A percentile compares a stretch with the other conserved stretches of the same genome.
These are phyloP conservation scores for silkworm (Bombyx mori) DNA, from an alignment of 1,140 invertebrate species.

Conservation along the genomic window DNA sequence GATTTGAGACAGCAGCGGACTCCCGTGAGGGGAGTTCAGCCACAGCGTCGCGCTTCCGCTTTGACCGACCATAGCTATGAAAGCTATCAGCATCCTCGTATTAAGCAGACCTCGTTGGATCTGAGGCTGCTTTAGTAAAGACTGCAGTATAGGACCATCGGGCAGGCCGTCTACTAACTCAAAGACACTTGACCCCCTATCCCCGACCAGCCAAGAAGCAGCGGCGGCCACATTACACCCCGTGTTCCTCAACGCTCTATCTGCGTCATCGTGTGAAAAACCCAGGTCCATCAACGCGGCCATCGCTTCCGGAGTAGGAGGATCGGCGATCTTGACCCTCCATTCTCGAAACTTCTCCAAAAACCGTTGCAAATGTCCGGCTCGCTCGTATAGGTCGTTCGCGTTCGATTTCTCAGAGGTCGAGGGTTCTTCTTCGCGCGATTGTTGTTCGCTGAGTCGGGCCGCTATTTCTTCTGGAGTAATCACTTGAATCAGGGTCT, in stretches of 20 bases:
- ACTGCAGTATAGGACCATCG: conserved; percentile 45
- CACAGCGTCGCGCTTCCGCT: conserved; percentile 49
- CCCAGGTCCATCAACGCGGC: conserved; percentile 43
- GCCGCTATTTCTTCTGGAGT: conserved; percentile 52
- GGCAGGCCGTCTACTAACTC: conserved; percentile 51
- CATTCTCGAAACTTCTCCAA: conserved; percentile 52
- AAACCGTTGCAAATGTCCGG: conserved; percentile 48
- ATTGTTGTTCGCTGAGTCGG: conserved; percentile 22
- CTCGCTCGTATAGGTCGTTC: conserved; percentile 31
- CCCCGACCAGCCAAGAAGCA: conserved; percentile 52
- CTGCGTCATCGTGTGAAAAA: conserved; percentile 37
- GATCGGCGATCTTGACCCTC: conserved; percentile 37
- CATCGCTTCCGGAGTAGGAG: conserved; percentile 42
- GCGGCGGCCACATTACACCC: conserved; percentile 55
- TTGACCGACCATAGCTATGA: conserved; percentile 59
- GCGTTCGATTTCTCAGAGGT: conserved; percentile 9
- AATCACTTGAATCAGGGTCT: conserved; percentile 42
- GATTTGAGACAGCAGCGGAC: conserved; percentile 51
- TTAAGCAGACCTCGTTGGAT: conserved; percentile 56
- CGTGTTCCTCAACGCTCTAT: conserved; percentile 36
- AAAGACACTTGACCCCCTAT: conserved; percentile 45
- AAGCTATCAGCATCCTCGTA: conserved; percentile 58
- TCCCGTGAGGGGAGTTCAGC: conserved; percentile 57
- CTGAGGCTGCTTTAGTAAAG: conserved; percentile 53
- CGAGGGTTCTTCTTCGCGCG: conserved; percentile 7